Conservation (phyloP, 2,888 invertebrate genomes). For the Empis livida region DNA sequence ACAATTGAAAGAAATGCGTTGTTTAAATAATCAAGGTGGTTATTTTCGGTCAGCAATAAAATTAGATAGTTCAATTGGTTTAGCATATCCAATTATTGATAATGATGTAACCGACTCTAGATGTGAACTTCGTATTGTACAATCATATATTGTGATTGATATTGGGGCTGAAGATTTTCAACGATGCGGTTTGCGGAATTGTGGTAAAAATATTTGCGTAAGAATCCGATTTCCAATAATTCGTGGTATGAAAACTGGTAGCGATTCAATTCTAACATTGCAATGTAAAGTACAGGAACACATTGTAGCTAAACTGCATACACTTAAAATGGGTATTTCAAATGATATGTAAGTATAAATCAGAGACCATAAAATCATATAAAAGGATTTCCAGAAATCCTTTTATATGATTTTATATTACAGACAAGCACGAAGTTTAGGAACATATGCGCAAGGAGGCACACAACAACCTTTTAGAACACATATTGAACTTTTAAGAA, state of each 20-base stretch:
- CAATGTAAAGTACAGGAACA: constrained; percentile 43
- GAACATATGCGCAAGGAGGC: constrained; percentile 41
- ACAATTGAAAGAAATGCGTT: constrained; percentile 30
- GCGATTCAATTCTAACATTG: constrained; percentile 40
- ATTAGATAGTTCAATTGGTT: constrained; percentile 29
- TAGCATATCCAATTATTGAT: constrained; percentile 30
- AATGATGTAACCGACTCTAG: constrained; percentile 24
- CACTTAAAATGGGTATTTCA: constrained; percentile 33
- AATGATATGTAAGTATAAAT: constrained; percentile 32
- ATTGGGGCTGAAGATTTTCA: constrained; percentile 37
- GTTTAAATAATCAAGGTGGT: constrained; percentile 20
- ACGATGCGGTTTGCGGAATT: constrained; percentile 40
- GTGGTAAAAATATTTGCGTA: constrained; percentile 41
- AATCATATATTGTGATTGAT: constrained; percentile 33
- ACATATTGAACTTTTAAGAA: constrained; percentile 39
- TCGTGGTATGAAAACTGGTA: constrained; percentile 39
- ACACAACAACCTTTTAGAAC: constrained; percentile 41
- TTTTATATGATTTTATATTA: neutral
- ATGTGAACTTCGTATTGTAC: constrained; percentile 25
- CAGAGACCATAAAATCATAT: neutral
- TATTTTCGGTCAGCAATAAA: constrained; percentile 35
- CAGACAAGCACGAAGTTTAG: constrained; percentile 30
- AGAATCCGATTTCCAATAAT: constrained; percentile 42
- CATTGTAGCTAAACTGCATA: constrained; percentile 39
- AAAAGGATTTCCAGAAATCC: neutral